These are phyloP conservation scores for Haliclona indistincta DNA, from an alignment of 37 sponge, comb jelly and placozoan species.

Conservation along the genomic window DNA sequence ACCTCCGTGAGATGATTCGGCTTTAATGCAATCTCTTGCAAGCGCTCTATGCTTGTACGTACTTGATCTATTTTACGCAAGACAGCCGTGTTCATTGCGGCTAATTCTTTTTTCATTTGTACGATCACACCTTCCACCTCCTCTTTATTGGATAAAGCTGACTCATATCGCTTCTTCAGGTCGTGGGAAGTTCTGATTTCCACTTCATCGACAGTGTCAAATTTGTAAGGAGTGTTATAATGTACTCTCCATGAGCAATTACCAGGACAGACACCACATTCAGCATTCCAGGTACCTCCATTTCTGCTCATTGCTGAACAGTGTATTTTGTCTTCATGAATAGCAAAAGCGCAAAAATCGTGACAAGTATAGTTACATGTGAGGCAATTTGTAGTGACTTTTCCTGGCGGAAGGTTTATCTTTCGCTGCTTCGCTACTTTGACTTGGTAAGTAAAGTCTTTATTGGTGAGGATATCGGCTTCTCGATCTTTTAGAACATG, in stretches of 20 bases:
- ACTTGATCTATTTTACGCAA: constrained; percentile 16
- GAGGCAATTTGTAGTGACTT: constrained; percentile 35
- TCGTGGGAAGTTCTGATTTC: constrained; percentile 27
- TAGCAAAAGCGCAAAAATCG: not conserved
- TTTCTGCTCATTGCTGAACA: constrained; percentile 29
- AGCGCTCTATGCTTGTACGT: constrained; percentile 1
- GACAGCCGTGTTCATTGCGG: not conserved
- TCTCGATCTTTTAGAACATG: constrained; percentile 1
- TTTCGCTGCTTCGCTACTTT: constrained; percentile 2
- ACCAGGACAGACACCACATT: constrained; percentile 37
- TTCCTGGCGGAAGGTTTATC: constrained; percentile 1
- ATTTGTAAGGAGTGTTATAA: constrained; percentile 15
- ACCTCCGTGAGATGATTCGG: constrained; percentile 46
- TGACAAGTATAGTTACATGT: constrained; percentile 44
- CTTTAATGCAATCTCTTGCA: constrained; percentile 51
- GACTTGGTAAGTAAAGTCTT: constrained; percentile 33
- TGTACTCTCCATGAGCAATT: constrained; percentile 38
- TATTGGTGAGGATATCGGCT: constrained; percentile 5
- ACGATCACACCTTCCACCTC: constrained; percentile 5
- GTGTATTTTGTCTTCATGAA: constrained; percentile 16
- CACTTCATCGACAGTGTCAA: constrained; percentile 1
- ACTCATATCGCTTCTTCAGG: constrained; percentile 6
- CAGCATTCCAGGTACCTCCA: not conserved
- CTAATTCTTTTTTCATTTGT: constrained; percentile 8
- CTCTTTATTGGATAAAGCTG: constrained; percentile 4